These are phyloP conservation scores for Dicrurus megarhynchus DNA, from an alignment of 2,113 vertebrate species.

Conservation along the genomic window DNA sequence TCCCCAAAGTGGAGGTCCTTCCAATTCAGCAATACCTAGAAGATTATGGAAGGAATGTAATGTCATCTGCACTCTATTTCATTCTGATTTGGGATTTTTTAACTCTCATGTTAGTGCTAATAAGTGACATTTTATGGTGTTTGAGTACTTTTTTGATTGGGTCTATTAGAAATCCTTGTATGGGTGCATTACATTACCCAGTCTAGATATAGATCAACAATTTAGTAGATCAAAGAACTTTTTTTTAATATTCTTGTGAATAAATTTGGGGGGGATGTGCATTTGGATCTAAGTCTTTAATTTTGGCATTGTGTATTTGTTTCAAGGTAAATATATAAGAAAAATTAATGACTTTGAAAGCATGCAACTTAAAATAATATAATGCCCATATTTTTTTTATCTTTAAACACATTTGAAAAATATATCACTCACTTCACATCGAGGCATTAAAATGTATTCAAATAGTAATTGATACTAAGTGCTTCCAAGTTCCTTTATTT, in stretches of 20 bases:
- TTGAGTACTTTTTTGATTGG: not conserved
- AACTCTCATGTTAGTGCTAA: not conserved
- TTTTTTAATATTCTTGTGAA: not conserved
- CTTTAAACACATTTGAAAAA: not conserved
- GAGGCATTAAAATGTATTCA: not conserved
- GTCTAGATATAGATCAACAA: not conserved
- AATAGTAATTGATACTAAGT: not conserved
- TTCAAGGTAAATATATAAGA: not conserved
- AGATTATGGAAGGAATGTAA: not conserved
- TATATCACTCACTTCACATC: not conserved
- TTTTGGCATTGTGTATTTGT: not conserved
- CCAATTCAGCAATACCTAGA: too few species aligned
- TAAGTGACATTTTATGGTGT: not conserved
- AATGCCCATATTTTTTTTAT: not conserved
- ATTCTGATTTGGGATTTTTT: not conserved
- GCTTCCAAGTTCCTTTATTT: not conserved
- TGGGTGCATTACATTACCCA: not conserved
- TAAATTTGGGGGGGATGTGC: fast-evolving
- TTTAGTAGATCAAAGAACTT: not conserved
- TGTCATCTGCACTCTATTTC: not conserved
- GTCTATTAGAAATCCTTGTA: not conserved
- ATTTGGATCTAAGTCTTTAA: not conserved
- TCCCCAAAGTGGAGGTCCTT: not conserved
- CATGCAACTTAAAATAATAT: not conserved
- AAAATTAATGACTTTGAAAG: not conserved